These are phyloP conservation scores for Toxostoma redivivum DNA, from an alignment of 2,113 vertebrate species.

Conservation along the genomic window DNA sequence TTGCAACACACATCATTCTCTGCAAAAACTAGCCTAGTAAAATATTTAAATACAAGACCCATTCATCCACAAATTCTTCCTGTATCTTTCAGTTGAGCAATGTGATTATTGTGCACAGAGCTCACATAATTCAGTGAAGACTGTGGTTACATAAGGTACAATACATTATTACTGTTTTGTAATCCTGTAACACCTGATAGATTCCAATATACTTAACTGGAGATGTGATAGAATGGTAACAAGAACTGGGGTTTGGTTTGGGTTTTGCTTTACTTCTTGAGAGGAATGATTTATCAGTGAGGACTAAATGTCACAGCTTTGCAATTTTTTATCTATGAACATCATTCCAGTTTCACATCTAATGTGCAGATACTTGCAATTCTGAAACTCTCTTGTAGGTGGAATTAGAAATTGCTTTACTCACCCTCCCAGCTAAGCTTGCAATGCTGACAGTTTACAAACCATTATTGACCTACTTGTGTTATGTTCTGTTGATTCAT, in stretches of 20 bases:
- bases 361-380: background rate
- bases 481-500: background rate
- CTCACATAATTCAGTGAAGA: background rate
- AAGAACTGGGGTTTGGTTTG: background rate
- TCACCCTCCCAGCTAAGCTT: background rate
- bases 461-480: background rate
- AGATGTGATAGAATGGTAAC: background rate
- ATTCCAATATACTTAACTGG: background rate
- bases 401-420: background rate
- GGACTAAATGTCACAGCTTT: background rate
- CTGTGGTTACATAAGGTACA: background rate
- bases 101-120: background rate
- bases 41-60: background rate
- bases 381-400: background rate
- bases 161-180: background rate
- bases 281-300: background rate
- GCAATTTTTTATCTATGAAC: background rate
- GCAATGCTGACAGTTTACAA: background rate
- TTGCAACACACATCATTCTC: background rate
- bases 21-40: background rate
- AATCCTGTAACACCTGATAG: background rate
- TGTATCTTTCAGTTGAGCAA: background rate
- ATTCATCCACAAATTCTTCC: background rate
- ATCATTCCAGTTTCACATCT: background rate
- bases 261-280: background rate